phyloP scores from a whole-genome alignment of 2,888 invertebrate genomes.

The Eurois occulta region DNA sequence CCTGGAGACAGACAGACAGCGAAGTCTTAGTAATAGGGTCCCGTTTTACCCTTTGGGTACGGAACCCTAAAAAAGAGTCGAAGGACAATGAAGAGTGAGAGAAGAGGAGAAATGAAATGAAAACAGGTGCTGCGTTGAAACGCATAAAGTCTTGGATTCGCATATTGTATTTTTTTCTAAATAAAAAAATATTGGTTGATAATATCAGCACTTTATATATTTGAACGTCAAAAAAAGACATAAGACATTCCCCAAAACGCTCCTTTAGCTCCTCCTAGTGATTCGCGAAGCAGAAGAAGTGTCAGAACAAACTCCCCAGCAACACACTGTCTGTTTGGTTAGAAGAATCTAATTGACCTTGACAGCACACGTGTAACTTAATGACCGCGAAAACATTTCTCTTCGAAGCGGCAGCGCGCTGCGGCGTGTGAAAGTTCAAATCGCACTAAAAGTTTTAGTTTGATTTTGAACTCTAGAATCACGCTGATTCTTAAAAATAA shows the following conservation, averaged over 20 bases:
- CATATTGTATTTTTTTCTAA: background rate
- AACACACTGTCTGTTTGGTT: background rate
- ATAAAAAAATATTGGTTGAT: background rate
- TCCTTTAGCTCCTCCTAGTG: background rate
- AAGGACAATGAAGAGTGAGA: background rate
- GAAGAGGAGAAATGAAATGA: too few species aligned
- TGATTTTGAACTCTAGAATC: background rate
- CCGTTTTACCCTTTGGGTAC: too few species aligned
- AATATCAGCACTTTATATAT: background rate
- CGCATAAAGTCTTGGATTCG: too few species aligned
- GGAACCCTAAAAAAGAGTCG: too few species aligned
- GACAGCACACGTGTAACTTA: background rate
- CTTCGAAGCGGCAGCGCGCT: background rate
- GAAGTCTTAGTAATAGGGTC: too few species aligned
- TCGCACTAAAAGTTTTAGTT: background rate
- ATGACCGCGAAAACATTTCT: background rate
- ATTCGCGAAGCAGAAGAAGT: background rate
- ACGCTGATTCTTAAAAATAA: background rate
- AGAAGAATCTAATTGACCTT: background rate
- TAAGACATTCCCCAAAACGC: background rate
- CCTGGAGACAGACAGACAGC: too few species aligned
- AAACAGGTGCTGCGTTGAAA: background rate
- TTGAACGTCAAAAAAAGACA: background rate
- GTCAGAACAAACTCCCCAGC: background rate
- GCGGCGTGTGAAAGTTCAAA: background rate